Evolutionary conservation across 2,888 invertebrate genomes (phyloP), one percentile per base, ranked within the genome.

Genomic region (Perdita meconis): DNA sequence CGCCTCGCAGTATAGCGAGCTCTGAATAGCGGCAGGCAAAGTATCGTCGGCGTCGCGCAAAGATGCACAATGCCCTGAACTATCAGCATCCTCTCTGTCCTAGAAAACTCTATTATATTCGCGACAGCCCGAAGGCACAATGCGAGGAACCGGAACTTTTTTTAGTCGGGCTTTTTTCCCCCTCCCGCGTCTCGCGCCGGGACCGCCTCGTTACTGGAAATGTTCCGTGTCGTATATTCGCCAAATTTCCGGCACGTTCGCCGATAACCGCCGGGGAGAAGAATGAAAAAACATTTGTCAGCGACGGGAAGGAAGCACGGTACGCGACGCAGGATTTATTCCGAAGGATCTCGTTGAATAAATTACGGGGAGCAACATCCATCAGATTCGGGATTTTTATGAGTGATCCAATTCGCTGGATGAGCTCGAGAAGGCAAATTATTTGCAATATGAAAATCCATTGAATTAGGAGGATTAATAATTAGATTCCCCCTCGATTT

Each of bases 81-180:
- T 84, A 84, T 85, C 80, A 59, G 76, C 72, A 77, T 76, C 66
- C 81, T 65, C 72, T 72, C 74, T 78, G 78, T 67, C 78, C 85
- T 59, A 85, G 84, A 85, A 83, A 84, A 78, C 72, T 78, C 78
- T 74, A 82, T 84, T 85, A 85, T 85, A 59, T 63, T 63, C 51
- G 19, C 60, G 55, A 74, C 59, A 66, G 72, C 59, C 68, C 56
- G 68, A 66, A 76, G 72, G 64, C 60, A 78, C 73, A 82, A 82
- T 84, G 57, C 66, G 67, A 69, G 67, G 50, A 65, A 73, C 68
- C 47, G 47, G 47, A 63, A 57, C 65, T 71, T 80, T 84, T 74
- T 30, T 53, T n/a, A 67, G 50, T 57, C 67, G 34, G 4, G n/a
- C 8, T 24, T 22, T 56, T 57, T 40, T 56, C 47, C 40, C 19